A percentile compares a stretch with the other conserved stretches of the same genome.
Evolutionary conservation across 2,888 invertebrate genomes (phyloP).

Genomic region (Geotrupes spiniger): DNA sequence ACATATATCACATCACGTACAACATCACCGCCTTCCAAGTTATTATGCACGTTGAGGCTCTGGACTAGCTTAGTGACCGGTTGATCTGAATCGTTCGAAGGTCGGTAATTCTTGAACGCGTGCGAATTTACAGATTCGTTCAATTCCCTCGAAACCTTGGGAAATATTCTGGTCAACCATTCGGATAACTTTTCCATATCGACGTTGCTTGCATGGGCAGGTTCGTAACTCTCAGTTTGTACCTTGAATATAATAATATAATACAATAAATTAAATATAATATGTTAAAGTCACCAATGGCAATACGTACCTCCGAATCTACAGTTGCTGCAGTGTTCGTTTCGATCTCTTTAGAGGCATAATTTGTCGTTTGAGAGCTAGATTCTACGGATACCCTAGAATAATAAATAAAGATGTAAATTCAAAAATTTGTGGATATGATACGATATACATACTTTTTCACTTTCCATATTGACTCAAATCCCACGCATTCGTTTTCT

Average conservation of each 20-base stretch:
- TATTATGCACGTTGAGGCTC: constrained; percentile 32
- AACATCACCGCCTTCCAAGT: constrained; percentile 18
- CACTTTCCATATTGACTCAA: constrained; percentile 50
- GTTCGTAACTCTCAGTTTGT: constrained; percentile 50
- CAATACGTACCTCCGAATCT: constrained; percentile 31
- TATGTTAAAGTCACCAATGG: background rate
- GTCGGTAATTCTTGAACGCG: constrained; percentile 40
- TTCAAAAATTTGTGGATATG: too few relatives aligned
- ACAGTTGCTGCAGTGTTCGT: constrained; percentile 41
- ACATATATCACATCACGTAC: too few relatives aligned
- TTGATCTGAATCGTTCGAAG: constrained; percentile 1
- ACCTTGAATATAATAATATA: constrained; percentile 32
- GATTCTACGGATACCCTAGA: constrained; percentile 37
- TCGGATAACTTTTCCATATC: constrained; percentile 51
- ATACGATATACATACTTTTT: too few relatives aligned
- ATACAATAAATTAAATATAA: background rate
- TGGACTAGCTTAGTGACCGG: constrained; percentile 37
- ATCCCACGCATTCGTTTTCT: constrained; percentile 52
- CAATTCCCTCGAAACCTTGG: constrained; percentile 50
- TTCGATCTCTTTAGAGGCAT: constrained; percentile 34
- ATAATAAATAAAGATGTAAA: too few relatives aligned
- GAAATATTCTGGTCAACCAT: constrained; percentile 53
- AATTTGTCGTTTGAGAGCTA: constrained; percentile 41
- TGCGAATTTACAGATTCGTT: constrained; percentile 43
- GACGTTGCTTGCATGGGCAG: constrained; percentile 30